Base-by-base conservation (phyloP, 1,140 invertebrate species). In the Conus betulinus region DNA sequence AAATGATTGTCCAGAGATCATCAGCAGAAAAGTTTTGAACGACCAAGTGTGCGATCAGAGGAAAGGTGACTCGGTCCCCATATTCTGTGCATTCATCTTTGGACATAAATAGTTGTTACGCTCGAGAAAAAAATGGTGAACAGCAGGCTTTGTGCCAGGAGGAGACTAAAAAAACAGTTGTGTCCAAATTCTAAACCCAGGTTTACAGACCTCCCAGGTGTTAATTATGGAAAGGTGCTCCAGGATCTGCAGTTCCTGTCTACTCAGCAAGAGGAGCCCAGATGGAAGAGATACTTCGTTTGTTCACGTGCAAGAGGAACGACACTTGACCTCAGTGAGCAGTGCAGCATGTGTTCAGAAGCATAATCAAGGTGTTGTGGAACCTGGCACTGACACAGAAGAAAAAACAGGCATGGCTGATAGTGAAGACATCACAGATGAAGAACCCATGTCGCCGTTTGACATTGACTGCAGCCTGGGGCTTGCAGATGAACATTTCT, bases 151-250 rank as follows among this genome's bases (percentile, higher is more conserved):
- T n/a, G 23, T 71, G 67, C 20, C 11, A 71, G 0, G 17, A 27
- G 39, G 76, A 39, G 76, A 39, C 25, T 78, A 25, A 39, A 78
- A 78, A 78, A 17, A 0, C 76, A 78, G 7, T 7, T 78, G 25
- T 39, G 8, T 74, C 13, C 17, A n/a, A 25, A 25, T 23, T 25
- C 17, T 2, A 25, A 74, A 20, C 76, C 76, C 10, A 51, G 20
- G 39, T 15, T 20, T 39, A 20, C 79, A 6, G 79, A 81, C 5
- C 79, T 53, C 23, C 51, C 51, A 20, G 79, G 51, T 52, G 79
- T 81, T 81, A 81, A 81, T 51, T 81, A 81, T 53, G 79, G 79
- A 23, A 10, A 81, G 79, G 17, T 81, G 79, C 79, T 81, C 15
- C 79, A 81, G 20, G 79, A 81, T 51, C 51, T 81, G 51, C 51